Percentiles rank a stretch among this genome's conserved stretches.
These are phyloP conservation scores for Ochropleura leucogaster DNA, from an alignment of 2,888 invertebrate species.

Conservation along the genomic window DNA sequence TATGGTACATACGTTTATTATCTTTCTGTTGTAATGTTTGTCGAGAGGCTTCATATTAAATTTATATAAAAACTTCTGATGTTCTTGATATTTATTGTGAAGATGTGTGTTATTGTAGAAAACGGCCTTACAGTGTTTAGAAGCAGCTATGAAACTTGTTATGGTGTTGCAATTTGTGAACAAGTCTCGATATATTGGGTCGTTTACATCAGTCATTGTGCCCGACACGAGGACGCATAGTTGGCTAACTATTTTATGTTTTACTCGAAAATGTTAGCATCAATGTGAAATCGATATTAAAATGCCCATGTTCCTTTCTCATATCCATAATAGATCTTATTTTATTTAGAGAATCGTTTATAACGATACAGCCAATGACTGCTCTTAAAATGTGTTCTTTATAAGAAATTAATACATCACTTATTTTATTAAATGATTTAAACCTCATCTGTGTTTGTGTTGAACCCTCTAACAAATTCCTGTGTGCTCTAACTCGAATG, in stretches of 20 bases:
- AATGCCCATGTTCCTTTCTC: conserved; percentile 43
- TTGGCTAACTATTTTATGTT: conserved; percentile 71
- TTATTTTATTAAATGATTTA: conserved; percentile 90
- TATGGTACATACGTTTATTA: conserved; percentile 77
- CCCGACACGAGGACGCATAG: conserved; percentile 41
- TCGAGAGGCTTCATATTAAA: conserved; percentile 76
- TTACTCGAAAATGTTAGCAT: conserved; percentile 66
- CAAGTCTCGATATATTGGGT: conserved; percentile 46
- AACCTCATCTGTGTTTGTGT: conserved; percentile 70
- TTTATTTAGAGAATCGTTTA: conserved; percentile 70
- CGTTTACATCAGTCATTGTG: conserved; percentile 44
- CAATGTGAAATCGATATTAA: conserved; percentile 50
- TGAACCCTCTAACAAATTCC: conserved; percentile 28
- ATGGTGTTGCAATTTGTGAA: conserved; percentile 65
- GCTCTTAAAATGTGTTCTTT: conserved; percentile 88
- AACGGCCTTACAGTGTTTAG: conserved; percentile 75
- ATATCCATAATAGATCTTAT: conserved; percentile 47
- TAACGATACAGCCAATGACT: conserved; percentile 82
- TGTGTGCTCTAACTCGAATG: conserved; percentile 32
- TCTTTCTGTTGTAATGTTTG: conserved; percentile 71
- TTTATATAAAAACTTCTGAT: conserved; percentile 76
- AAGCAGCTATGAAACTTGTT: conserved; percentile 67
- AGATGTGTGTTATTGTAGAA: conserved; percentile 76
- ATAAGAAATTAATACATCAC: conserved; percentile 88
- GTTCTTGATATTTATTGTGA: conserved; percentile 72